A percentile compares a stretch with the other conserved stretches of the same genome.
phyloP scores from a whole-genome alignment of 2,888 invertebrate species.

The Diplazon laetatorius region DNA sequence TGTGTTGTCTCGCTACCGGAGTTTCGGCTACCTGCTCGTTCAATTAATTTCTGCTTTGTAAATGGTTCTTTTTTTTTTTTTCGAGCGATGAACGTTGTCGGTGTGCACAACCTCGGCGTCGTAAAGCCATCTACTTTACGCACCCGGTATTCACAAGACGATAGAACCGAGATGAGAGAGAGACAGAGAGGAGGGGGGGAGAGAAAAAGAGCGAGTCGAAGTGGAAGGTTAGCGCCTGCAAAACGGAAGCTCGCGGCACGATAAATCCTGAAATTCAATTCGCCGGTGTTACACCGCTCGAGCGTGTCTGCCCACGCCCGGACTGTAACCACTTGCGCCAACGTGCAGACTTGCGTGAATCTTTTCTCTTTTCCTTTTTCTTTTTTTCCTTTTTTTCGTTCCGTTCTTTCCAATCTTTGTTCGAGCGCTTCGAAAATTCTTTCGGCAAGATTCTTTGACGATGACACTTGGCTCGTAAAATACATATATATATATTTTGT shows the following conservation, averaged over 20 bases:
- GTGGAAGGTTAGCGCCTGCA: slow-evolving; percentile 65
- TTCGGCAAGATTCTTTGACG: slow-evolving; percentile 52
- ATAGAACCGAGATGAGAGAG: slow-evolving; percentile 11
- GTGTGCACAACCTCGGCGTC: slow-evolving; percentile 70
- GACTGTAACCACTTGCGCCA: slow-evolving; percentile 64
- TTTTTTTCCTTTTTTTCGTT: slow-evolving; percentile 34
- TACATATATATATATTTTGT: no score
- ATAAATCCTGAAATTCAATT: slow-evolving; percentile 82
- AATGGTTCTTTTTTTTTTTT: no score
- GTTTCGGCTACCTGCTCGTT: slow-evolving; percentile 67
- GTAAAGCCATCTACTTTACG: slow-evolving; percentile 80
- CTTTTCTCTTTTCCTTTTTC: slow-evolving; percentile 29
- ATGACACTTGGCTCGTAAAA: slow-evolving; percentile 64
- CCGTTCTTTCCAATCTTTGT: slow-evolving; percentile 40
- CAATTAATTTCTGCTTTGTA: slow-evolving; percentile 72
- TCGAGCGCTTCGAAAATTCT: no score
- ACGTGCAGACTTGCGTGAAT: slow-evolving; percentile 56
- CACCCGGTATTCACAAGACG: slow-evolving; percentile 64
- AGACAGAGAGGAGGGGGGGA: slow-evolving; percentile 39
- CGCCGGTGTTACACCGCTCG: slow-evolving; percentile 64
- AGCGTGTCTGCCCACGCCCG: slow-evolving; percentile 65
- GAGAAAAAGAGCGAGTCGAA: slow-evolving; percentile 28
- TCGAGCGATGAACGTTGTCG: slow-evolving; percentile 3
- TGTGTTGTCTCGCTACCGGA: slow-evolving; percentile 17
- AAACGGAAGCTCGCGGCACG: slow-evolving; percentile 81